Evolutionary conservation across 2,797 vertebrate genomes (phyloP).

Genomic region (Dicrostonyx torquatus): DNA sequence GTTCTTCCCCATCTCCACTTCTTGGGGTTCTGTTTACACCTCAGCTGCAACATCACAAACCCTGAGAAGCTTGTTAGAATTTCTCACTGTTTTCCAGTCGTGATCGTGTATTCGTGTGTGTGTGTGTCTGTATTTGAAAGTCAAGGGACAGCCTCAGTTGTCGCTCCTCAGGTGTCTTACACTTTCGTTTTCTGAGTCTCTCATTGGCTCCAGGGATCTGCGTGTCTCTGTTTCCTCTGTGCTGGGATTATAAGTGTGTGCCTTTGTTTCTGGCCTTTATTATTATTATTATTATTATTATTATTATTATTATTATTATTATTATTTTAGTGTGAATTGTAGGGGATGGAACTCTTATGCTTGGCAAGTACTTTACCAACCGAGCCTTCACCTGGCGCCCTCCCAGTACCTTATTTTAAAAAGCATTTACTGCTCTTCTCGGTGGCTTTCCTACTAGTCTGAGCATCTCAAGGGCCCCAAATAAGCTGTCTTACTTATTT

Average conservation of each 20-base stretch:
- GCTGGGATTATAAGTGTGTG: background rate
- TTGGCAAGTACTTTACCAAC: background rate
- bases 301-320: background rate
- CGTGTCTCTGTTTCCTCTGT: background rate
- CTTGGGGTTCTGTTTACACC: background rate
- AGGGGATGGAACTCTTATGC: background rate
- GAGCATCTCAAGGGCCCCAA: slow-evolving; percentile 10
- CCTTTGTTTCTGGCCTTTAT: background rate
- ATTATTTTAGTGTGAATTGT: background rate
- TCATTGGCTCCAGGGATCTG: background rate
- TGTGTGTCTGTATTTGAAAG: background rate
- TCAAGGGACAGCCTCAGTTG: background rate
- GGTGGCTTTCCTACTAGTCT: background rate
- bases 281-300: background rate
- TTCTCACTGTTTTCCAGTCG: background rate
- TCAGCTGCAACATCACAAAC: background rate
- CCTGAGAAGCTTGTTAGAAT: background rate
- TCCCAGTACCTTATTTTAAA: background rate
- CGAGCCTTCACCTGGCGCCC: background rate
- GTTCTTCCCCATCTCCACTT: background rate
- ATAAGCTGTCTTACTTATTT: background rate
- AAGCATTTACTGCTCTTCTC: background rate
- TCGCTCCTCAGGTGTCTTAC: background rate
- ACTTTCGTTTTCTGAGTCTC: background rate
- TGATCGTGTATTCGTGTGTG: background rate